These are phyloP conservation scores for Scolopax bukidnonensis DNA, from an alignment of 2,797 vertebrate genomes.

Conservation along the genomic window DNA sequence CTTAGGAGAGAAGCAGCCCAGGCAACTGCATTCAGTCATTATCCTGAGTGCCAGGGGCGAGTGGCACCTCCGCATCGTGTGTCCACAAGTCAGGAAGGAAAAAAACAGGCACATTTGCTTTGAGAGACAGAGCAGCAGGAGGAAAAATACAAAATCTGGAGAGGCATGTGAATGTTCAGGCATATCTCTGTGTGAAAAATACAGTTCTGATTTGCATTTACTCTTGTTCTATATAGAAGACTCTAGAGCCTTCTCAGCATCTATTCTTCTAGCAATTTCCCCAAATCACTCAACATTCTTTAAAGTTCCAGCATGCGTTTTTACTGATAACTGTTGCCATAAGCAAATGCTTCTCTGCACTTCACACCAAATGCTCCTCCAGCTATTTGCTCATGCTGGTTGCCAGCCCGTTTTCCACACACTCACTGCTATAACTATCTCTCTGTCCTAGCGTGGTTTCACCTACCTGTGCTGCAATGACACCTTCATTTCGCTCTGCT, in stretches of 20 bases:
- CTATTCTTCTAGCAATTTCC: not conserved
- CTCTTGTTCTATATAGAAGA: not conserved
- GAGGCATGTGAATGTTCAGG: not conserved
- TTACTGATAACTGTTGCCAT: not conserved
- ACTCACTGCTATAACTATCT: not conserved
- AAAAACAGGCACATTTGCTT: not conserved
- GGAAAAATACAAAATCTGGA: not conserved
- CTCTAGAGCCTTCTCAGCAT: not conserved
- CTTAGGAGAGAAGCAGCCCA: not conserved
- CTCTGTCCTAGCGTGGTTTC: not conserved
- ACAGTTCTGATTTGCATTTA: not conserved
- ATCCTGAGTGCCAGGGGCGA: not conserved
- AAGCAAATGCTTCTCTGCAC: not conserved
- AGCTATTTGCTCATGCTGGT: accelerated
- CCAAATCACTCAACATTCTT: not conserved
- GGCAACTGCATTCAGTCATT: not conserved
- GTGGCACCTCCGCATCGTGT: not conserved
- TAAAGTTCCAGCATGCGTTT: not conserved
- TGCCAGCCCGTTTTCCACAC: not conserved
- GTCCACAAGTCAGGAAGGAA: not conserved
- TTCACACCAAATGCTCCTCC: not conserved
- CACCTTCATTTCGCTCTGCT: not conserved
- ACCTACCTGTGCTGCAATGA: conserved; percentile 6
- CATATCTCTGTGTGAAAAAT: not conserved
- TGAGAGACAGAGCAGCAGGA: not conserved